Evolutionary conservation across 2,113 vertebrate genomes (phyloP).

Genomic region (Rattus rattus): DNA sequence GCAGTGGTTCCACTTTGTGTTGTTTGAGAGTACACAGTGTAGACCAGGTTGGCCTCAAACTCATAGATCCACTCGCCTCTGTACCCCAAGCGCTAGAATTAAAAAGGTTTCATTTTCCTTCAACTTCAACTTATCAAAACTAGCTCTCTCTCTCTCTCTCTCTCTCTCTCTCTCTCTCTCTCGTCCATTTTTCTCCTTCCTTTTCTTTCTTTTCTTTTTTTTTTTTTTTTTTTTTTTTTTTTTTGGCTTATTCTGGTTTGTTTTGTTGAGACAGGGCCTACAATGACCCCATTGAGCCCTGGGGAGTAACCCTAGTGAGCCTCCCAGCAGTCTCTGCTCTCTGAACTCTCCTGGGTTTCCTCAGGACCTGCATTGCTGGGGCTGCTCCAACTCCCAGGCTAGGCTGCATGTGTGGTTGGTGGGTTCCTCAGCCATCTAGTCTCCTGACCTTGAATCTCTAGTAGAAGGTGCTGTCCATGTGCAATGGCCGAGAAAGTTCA

Average conservation of each 20-base stretch:
- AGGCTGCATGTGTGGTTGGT: background rate
- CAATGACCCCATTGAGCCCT: background rate
- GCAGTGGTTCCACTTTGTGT: background rate
- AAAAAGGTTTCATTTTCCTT: background rate
- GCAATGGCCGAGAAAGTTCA: rapidly evolving
- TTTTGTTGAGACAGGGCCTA: background rate
- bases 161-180: background rate
- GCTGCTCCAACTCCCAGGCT: background rate
- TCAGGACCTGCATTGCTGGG: background rate
- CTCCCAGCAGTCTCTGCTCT: background rate
- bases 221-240: no score
- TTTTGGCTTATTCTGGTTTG: background rate
- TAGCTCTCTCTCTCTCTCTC: background rate
- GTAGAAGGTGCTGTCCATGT: background rate
- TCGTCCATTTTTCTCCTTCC: background rate
- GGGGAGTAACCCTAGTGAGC: background rate
- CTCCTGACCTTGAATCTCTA: background rate
- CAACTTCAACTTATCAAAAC: background rate
- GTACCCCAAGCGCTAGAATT: background rate
- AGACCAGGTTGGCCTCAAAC: background rate
- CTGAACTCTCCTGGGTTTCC: background rate
- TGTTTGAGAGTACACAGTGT: background rate
- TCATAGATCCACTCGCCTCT: background rate
- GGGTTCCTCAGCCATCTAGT: background rate
- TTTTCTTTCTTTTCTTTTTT: background rate